Conservation (phyloP, 92 coral and sea anemone genomes). For the Heteractis magnifica region DNA sequence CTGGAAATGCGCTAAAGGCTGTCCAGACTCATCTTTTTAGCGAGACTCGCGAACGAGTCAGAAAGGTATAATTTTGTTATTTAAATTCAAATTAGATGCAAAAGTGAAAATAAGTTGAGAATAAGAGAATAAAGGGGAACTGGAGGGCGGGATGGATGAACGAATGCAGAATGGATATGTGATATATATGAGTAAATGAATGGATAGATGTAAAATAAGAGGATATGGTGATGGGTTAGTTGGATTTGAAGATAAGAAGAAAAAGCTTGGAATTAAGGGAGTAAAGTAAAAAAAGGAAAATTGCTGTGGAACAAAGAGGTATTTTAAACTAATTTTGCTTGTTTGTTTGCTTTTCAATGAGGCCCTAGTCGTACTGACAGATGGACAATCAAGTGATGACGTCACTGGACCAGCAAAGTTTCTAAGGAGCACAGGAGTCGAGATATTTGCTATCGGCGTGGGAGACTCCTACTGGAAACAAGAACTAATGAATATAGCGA, state of each 20-base stretch:
- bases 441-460: slow-evolving; percentile 60
- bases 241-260: too few species aligned
- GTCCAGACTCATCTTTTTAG: slow-evolving; percentile 32
- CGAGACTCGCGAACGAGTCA: slow-evolving; percentile 22
- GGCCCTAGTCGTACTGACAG: slow-evolving; percentile 62
- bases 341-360: neutral
- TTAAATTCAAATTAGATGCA: too few species aligned
- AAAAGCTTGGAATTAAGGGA: too few species aligned
- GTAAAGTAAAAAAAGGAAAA: too few species aligned
- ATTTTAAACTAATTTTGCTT: neutral
- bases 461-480: slow-evolving; percentile 29
- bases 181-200: too few species aligned
- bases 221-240: too few species aligned
- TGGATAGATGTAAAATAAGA: neutral
- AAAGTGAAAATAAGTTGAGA: too few species aligned
- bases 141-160: too few species aligned
- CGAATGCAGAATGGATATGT: too few species aligned
- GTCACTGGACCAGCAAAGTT: slow-evolving; percentile 49
- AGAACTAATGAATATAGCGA: slow-evolving; percentile 28
- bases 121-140: too few species aligned
- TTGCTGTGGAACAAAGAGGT: too few species aligned
- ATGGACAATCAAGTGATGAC: slow-evolving; percentile 57
- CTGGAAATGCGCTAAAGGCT: slow-evolving; percentile 43
- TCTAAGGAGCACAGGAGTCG: slow-evolving; percentile 50
- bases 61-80: slow-evolving; percentile 16